These are phyloP conservation scores for Halcyon smyrnensis DNA, from an alignment of 2,797 vertebrate species.

Conservation along the genomic window DNA sequence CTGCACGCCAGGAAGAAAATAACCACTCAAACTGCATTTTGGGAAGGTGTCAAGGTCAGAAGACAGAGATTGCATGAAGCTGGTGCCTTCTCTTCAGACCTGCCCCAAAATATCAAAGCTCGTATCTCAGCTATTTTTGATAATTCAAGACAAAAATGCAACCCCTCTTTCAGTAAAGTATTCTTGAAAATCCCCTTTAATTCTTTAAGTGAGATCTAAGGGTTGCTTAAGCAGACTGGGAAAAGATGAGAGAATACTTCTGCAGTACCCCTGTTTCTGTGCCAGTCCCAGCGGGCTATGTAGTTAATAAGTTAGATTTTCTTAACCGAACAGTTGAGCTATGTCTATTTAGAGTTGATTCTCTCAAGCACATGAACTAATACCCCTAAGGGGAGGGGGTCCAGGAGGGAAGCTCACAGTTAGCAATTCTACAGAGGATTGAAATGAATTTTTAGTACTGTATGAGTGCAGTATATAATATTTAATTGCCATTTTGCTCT, in stretches of 20 bases:
- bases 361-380: conserved; percentile 37
- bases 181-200: not conserved
- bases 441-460: conserved; percentile 16
- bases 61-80: not conserved
- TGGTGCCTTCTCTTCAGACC: not conserved
- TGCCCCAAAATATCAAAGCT: not conserved
- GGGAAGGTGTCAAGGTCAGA: not conserved
- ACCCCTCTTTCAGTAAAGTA: not conserved
- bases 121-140: not conserved
- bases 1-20: not conserved
- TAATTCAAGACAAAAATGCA: not conserved
- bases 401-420: conserved; percentile 23
- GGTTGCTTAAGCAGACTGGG: not conserved
- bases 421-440: conserved; percentile 17
- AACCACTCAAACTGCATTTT: not conserved
- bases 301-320: conserved; percentile 29
- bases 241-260: not conserved
- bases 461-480: not conserved
- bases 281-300: not conserved
- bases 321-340: conserved; percentile 12
- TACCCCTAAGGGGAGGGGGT: not conserved
- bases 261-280: not conserved
- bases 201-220: conserved; percentile 2
- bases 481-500: not conserved
- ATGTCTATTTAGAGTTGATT: conserved; percentile 31